phyloP scores from a whole-genome alignment of 2,797 vertebrate species.

The Peromyscus eremicus region DNA sequence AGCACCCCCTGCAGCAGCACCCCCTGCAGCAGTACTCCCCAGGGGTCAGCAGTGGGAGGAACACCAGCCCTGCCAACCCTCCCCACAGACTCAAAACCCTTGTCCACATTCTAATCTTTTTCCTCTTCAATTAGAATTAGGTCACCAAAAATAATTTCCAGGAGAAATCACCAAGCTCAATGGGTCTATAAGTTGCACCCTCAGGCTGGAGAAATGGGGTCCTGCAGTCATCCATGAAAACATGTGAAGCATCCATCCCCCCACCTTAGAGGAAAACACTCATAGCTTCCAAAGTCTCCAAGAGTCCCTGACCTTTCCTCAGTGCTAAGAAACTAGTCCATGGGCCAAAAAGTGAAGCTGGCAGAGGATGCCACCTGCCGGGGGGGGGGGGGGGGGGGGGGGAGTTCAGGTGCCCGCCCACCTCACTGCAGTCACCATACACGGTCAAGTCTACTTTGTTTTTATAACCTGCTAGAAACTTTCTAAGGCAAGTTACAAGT shows the following conservation, averaged over 20 bases:
- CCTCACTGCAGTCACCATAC: rapidly evolving
- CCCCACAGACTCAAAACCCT: not conserved
- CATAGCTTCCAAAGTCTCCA: not conserved
- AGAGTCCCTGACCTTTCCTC: not conserved
- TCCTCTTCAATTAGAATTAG: not conserved
- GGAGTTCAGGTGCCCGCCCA: not conserved
- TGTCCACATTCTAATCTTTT: not conserved
- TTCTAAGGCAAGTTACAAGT: not conserved
- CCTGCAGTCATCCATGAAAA: not conserved
- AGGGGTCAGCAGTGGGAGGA: rapidly evolving
- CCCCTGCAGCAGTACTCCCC: not conserved
- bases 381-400: not conserved
- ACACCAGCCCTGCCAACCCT: rapidly evolving
- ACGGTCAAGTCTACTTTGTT: not conserved
- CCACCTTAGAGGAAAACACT: too few relatives aligned
- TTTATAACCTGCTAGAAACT: not conserved
- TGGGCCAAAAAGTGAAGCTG: not conserved
- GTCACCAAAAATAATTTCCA: constrained; percentile 20
- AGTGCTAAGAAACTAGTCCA: not conserved
- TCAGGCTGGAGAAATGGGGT: not conserved
- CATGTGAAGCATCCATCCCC: rapidly evolving
- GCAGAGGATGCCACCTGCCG: not conserved
- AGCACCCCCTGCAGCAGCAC: not conserved
- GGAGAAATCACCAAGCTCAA: not conserved
- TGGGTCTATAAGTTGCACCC: too few relatives aligned